Evolutionary conservation across 2,797 vertebrate genomes (phyloP), one percentile per base, ranked within the genome.

Genomic region (Nannoperca obscura): DNA sequence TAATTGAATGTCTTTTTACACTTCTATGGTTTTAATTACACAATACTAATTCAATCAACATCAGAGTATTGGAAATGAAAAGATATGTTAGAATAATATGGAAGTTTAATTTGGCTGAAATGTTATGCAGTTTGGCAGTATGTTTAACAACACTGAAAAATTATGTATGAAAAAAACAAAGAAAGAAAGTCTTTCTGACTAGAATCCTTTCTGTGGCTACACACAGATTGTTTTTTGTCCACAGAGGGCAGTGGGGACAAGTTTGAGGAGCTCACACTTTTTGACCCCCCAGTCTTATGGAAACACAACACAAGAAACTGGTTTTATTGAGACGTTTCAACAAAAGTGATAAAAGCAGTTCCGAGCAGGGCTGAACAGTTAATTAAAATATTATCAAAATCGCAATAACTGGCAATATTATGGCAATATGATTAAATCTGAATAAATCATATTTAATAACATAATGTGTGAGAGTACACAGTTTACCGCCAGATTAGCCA

Each of bases 1-100:
- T 79, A 32, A 61, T 73, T 65, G 9, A 42, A 44, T 44, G n/a
- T 14, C 14, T 53, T 75, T 72, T 69, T 40, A 53, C 17, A 58
- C 53, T 58, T 76, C 24, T 36, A 15, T 71, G 17, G 42, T 74
- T 73, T 47, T 13, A 55, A 71, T 71, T n/a, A 75, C 32, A 13
- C 27, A n/a, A 64, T 59, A 24, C 44, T 12, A 65, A 72, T 63
- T 62, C 40, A 70, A 24, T 67, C 30, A 53, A 40, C 17, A 13
- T 49, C 52, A 42, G 1, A 68, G 22, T 70, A 49, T 50, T 80
- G 10, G 15, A 75, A 68, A 32, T 60, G 3, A 38, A 9, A 53
- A 73, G 14, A 54, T 53, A 12, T 34, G 49, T 40, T 44, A 20
- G 27, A 30, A 59, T 38, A 53, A 70, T 60, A 24, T 57, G 2